Conservation (phyloP, 2,888 invertebrate species). For the Drosophila prostipennis region DNA sequence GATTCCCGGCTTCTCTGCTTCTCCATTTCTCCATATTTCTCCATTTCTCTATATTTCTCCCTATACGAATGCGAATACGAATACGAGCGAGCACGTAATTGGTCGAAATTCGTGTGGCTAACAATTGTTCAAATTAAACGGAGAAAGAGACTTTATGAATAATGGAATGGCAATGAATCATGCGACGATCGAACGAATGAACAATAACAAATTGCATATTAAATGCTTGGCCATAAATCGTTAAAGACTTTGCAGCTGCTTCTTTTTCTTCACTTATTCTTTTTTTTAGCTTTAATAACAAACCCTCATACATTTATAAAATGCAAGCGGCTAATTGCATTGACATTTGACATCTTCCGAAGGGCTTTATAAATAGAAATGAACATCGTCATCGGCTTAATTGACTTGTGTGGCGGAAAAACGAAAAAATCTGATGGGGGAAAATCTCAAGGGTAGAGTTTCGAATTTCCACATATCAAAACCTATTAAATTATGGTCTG, state of each 20-base stretch:
- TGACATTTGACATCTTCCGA: conserved; percentile 42
- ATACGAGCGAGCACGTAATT: conserved; percentile 41
- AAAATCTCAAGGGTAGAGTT: conserved; percentile 2
- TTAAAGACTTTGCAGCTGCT: conserved; percentile 5
- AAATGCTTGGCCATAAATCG: conserved; percentile 45
- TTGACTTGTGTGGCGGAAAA: conserved; percentile 6
- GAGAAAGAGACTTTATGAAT: conserved; percentile 38
- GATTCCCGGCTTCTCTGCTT: conserved; percentile 7
- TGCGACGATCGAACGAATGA: conserved; percentile 26
- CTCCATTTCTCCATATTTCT: conserved; percentile 4
- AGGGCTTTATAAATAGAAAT: conserved; percentile 31
- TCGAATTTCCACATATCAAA: conserved; percentile 2
- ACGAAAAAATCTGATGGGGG: no score
- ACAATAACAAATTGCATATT: conserved; percentile 56
- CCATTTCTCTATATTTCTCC: conserved; percentile 4
- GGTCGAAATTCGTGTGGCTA: conserved; percentile 43
- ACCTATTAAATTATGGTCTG: no score
- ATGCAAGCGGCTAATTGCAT: conserved; percentile 41
- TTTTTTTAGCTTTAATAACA: not conserved
- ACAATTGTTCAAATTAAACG: conserved; percentile 27
- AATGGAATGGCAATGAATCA: conserved; percentile 57
- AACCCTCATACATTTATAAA: conserved; percentile 13
- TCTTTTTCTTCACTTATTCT: not conserved
- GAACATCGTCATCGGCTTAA: conserved; percentile 27
- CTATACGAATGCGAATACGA: not conserved